Base-by-base conservation (phyloP, 2,797 vertebrate genomes). In the Pelodytes ibericus region DNA sequence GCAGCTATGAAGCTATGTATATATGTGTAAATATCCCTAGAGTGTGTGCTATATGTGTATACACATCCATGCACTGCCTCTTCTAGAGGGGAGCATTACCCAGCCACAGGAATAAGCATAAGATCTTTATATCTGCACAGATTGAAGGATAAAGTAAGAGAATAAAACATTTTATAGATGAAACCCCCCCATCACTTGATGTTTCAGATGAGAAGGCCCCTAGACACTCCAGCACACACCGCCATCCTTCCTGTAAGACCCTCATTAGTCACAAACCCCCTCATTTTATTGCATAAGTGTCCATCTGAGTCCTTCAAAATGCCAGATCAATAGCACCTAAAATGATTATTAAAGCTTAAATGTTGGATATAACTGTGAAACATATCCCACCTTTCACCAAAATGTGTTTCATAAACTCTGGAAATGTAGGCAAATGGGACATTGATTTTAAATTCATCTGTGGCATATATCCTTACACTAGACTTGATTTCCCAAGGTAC, bases 371-470 rank as follows among this genome's bases (percentile, higher is more conserved):
- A 81, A 81, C 81, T 75, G 72, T 83, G 82, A 83, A 81, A 86
- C 85, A 88, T 85, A 77, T 81, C 81, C n/a, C 82, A 82, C 76
- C 82, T 89, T 88, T 87, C 86, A 79, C 87, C 87, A 81, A 87
- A 89, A 86, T 81, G 80, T 61, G 78, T 87, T 90, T 92, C 86
- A 92, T 91, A 90, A 86, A 91, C 86, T 91, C 80, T 80, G 81
- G 79, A 88, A 89, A 91, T 81, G 77, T 84, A 87, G 84, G 85
- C 87, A 90, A 93, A 93, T 86, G 83, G 84, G 85, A 66, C 90
- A 93, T 94, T 93, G 93, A 94, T 94, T 93, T 91, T 89, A 87
- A 88, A 93, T 94, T 90, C 89, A 91, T 94, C 91, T 92, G 86
- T 74, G 63, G 75, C 83, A 63, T 51, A 79, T 74, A 75, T 83